Percentiles rank a stretch among this genome's conserved stretches.
Conservation (phyloP, 2,888 invertebrate species). For the Catocala fraxini region DNA sequence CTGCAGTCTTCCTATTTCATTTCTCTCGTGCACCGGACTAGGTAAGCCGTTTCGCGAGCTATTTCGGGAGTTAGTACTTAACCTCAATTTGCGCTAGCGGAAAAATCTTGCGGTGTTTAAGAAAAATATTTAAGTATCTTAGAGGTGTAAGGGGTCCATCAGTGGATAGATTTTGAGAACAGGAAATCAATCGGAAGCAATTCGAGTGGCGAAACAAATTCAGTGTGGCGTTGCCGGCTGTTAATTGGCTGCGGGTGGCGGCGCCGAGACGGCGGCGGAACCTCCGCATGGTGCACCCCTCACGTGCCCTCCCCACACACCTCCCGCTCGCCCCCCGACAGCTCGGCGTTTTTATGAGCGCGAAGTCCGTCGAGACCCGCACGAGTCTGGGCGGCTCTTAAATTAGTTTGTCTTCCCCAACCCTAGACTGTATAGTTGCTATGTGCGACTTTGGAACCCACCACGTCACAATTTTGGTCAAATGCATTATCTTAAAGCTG, state of each 20-base stretch:
- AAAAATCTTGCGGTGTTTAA: constrained; percentile 10
- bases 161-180: constrained; percentile 64
- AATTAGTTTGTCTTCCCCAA: constrained; percentile 75
- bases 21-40: constrained; percentile 43
- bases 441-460: constrained; percentile 49
- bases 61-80: constrained; percentile 25
- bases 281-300: constrained; percentile 84
- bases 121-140: constrained; percentile 33
- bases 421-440: constrained; percentile 64
- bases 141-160: constrained; percentile 53
- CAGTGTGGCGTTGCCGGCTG: constrained; percentile 82
- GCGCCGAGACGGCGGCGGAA: constrained; percentile 87
- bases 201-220: constrained; percentile 84
- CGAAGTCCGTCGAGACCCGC: constrained; percentile 77
- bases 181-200: constrained; percentile 86
- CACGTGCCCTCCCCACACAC: constrained; percentile 66
- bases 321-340: constrained; percentile 75
- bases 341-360: constrained; percentile 82
- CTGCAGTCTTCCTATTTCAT: constrained; percentile 63
- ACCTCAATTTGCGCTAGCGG: constrained; percentile 10
- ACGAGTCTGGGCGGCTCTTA: constrained; percentile 77
- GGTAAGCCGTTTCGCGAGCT: constrained; percentile 45
- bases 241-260: constrained; percentile 87
- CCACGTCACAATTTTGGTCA: constrained; percentile 9
- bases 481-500: neutral